phyloP scores from a whole-genome alignment of 2,888 invertebrate species.

The Drosophila emarginata region DNA sequence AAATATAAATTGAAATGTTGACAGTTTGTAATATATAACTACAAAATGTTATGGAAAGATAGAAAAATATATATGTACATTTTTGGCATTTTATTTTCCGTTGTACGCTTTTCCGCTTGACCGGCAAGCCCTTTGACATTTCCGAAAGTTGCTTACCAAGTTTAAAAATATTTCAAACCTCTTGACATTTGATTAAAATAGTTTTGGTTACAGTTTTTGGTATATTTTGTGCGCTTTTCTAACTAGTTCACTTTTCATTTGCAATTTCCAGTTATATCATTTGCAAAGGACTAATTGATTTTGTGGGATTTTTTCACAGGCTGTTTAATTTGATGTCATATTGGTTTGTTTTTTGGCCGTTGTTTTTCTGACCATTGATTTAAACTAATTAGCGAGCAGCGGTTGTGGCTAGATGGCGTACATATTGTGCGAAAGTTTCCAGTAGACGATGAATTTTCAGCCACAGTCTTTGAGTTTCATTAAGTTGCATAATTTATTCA shows the following conservation, averaged over 20 bases:
- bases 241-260: neutral
- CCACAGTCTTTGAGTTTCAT: too few species aligned
- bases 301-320: neutral
- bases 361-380: neutral
- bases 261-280: neutral
- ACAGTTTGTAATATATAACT: conserved; percentile 9
- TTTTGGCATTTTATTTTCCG: conserved; percentile 4
- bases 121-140: conserved; percentile 1
- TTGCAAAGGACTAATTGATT: neutral
- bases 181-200: conserved; percentile 18
- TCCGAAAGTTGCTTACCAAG: neutral
- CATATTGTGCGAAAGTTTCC: neutral
- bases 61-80: neutral
- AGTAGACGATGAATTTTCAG: neutral
- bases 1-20: conserved; percentile 16
- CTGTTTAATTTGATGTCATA: neutral
- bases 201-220: neutral
- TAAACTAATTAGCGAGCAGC: neutral
- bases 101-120: conserved; percentile 1
- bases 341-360: neutral
- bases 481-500: too few species aligned
- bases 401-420: neutral
- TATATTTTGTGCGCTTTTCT: neutral
- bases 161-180: neutral
- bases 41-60: neutral